Conservation (phyloP, 2,797 vertebrate species). For the Semotilus atromaculatus region DNA sequence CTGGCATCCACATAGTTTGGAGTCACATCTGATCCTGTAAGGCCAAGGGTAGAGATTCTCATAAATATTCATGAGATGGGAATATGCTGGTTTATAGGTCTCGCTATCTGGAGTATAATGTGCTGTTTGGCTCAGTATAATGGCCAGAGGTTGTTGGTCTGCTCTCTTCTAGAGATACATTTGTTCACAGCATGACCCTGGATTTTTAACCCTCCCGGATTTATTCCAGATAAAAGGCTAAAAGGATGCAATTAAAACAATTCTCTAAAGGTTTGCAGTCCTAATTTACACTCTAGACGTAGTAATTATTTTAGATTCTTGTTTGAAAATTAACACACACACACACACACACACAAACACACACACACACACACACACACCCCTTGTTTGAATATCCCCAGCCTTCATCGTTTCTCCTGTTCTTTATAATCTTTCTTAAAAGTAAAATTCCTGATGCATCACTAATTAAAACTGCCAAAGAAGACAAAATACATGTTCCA, state of each 20-base stretch:
- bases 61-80: constrained; percentile 23
- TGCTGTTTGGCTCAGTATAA: constrained; percentile 25
- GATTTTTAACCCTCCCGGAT: constrained; percentile 1
- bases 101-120: constrained; percentile 18
- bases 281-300: neutral
- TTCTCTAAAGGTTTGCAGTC: neutral
- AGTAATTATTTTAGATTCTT: neutral
- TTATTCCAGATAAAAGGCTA: constrained; percentile 1
- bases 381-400: too few relatives aligned
- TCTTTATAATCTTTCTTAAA: neutral
- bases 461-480: constrained; percentile 12
- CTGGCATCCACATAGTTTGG: constrained; percentile 92
- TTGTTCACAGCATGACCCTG: constrained; percentile 1
- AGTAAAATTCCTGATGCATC: neutral
- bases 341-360: too few relatives aligned
- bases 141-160: constrained; percentile 20
- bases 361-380: too few relatives aligned
- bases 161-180: neutral
- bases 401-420: neutral
- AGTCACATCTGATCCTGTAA: constrained; percentile 88
- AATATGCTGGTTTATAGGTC: constrained; percentile 17
- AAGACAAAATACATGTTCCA: constrained; percentile 14
- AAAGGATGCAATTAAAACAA: neutral
- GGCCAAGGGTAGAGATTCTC: constrained; percentile 30
- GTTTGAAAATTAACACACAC: neutral